Conservation (phyloP, 92 coral and sea anemone species). For the Nematostella vectensis region DNA sequence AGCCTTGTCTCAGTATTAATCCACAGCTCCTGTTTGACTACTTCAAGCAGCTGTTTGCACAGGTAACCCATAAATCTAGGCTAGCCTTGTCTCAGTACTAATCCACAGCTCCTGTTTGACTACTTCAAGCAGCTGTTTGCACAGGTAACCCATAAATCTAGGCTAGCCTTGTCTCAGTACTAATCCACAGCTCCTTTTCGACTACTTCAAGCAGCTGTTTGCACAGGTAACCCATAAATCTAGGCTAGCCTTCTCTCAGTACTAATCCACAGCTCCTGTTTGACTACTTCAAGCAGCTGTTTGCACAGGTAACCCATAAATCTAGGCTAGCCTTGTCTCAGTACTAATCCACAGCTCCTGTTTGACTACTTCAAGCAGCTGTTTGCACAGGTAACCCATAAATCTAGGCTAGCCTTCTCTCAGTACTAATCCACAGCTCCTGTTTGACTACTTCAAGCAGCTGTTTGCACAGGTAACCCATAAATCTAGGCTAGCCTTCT, state of each 20-base stretch:
- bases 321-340: conserved; percentile 80
- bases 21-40: conserved; percentile 91
- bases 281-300: conserved; percentile 92
- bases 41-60: conserved; percentile 96
- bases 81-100: conserved; percentile 80
- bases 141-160: conserved; percentile 77
- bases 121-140: conserved; percentile 97
- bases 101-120: conserved; percentile 87
- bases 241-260: conserved; percentile 79
- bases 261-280: conserved; percentile 80
- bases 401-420: conserved; percentile 84
- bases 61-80: conserved; percentile 81
- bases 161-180: conserved; percentile 87
- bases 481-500: conserved; percentile 81
- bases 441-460: conserved; percentile 92
- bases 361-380: conserved; percentile 95
- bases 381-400: conserved; percentile 95
- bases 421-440: conserved; percentile 74
- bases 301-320: conserved; percentile 98
- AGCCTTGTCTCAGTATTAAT: conserved; percentile 84
- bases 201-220: conserved; percentile 93
- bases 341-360: conserved; percentile 75
- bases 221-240: conserved; percentile 89
- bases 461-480: conserved; percentile 96
- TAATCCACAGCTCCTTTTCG: conserved; percentile 83